Evolutionary conservation across 2,113 vertebrate genomes (phyloP).

Genomic region (Leptobrachium leishanense): DNA sequence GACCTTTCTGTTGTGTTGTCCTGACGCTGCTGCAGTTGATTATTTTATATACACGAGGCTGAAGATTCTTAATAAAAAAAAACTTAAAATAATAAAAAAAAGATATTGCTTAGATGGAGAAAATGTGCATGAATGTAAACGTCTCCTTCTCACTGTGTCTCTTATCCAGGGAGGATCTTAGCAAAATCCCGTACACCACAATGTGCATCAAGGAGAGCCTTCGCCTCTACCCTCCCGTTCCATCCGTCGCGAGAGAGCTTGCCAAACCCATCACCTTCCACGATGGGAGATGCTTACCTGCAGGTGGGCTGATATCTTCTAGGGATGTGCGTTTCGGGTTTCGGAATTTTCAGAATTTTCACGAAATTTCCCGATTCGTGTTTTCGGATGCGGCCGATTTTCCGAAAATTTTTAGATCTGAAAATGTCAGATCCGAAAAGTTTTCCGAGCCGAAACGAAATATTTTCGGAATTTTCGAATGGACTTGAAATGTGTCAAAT

Average conservation of each 20-base stretch:
- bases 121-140: background rate
- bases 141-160: background rate
- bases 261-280: constrained; percentile 79
- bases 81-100: too few species aligned
- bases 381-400: background rate
- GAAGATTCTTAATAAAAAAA: too few species aligned
- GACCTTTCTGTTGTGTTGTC: too few species aligned
- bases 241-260: constrained; percentile 67
- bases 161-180: constrained; percentile 78
- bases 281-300: constrained; percentile 77
- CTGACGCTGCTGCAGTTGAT: too few species aligned
- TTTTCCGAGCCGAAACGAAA: too few species aligned
- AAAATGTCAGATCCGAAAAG: background rate
- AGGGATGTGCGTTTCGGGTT: background rate
- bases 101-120: too few species aligned
- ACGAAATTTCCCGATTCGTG: too few species aligned
- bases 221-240: constrained; percentile 78
- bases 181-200: constrained; percentile 81
- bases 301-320: constrained; percentile 67
- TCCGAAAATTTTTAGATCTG: background rate
- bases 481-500: too few species aligned
- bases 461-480: too few species aligned
- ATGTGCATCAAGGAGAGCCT: constrained; percentile 91
- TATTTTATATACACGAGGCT: too few species aligned
- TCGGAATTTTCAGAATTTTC: background rate